Evolutionary conservation across 2,888 invertebrate genomes (phyloP).

Genomic region (Perizoma flavofasciatum): DNA sequence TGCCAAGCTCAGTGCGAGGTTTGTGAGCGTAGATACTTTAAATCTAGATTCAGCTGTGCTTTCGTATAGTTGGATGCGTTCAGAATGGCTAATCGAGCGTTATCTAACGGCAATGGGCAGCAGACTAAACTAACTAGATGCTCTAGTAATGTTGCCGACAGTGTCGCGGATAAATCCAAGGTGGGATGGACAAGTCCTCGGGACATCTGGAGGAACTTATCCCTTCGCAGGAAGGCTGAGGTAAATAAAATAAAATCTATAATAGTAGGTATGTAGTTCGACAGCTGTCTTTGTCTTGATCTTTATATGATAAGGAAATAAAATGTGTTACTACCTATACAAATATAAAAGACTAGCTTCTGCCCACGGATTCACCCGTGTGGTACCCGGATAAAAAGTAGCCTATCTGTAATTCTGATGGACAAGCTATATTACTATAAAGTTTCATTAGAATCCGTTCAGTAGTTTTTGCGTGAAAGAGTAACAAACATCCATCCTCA

Average conservation of each 20-base stretch:
- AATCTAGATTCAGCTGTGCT: constrained; percentile 38
- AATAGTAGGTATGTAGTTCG: too few species aligned
- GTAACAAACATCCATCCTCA: too few species aligned
- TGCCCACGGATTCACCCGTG: too few species aligned
- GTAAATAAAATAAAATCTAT: constrained; percentile 49
- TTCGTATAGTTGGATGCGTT: constrained; percentile 49
- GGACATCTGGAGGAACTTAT: constrained; percentile 79
- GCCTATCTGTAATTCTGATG: too few species aligned
- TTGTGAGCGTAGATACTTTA: constrained; percentile 39
- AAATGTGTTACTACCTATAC: too few species aligned
- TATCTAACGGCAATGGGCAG: constrained; percentile 60
- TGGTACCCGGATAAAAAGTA: too few species aligned
- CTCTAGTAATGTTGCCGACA: constrained; percentile 74
- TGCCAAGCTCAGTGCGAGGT: constrained; percentile 36
- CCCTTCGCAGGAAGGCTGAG: constrained; percentile 76
- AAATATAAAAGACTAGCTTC: too few species aligned
- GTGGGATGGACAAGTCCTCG: constrained; percentile 78
- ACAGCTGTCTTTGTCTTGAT: neutral
- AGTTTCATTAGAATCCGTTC: too few species aligned
- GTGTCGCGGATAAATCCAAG: constrained; percentile 71
- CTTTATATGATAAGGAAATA: neutral
- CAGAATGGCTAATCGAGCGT: constrained; percentile 70
- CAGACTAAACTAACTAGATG: constrained; percentile 72
- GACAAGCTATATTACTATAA: too few species aligned
- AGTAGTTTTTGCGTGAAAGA: too few species aligned